These are phyloP conservation scores for Odontomyia ornata DNA, from an alignment of 2,888 invertebrate species.

Conservation along the genomic window DNA sequence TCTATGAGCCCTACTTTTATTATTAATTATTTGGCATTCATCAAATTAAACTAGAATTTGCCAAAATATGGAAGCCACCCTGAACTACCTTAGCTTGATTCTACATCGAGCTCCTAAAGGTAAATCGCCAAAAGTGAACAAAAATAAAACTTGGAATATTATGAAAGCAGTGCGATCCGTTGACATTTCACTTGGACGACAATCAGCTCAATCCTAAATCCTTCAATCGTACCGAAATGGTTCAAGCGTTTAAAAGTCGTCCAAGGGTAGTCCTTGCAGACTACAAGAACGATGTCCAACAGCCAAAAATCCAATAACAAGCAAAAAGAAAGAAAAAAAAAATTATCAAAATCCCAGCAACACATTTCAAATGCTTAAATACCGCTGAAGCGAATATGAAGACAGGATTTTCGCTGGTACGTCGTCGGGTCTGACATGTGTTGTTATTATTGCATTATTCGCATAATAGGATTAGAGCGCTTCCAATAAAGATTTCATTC, in stretches of 20 bases:
- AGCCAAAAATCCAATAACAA: background rate
- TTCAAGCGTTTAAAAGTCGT: constrained; percentile 22
- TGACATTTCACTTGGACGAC: constrained; percentile 37
- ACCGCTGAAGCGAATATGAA: constrained; percentile 23
- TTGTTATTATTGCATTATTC: constrained; percentile 63
- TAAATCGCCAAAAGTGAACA: constrained; percentile 7
- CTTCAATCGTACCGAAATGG: constrained; percentile 34
- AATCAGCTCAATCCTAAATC: constrained; percentile 35
- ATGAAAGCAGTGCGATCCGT: constrained; percentile 31
- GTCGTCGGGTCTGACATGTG: constrained; percentile 56
- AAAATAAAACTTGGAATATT: constrained; percentile 19
- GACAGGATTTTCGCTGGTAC: constrained; percentile 40
- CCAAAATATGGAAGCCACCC: too few species aligned
- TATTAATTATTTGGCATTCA: too few species aligned
- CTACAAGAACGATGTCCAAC: constrained; percentile 1
- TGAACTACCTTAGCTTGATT: too few species aligned
- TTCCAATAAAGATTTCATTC: constrained; percentile 53
- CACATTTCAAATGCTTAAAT: constrained; percentile 36
- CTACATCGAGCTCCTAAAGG: background rate
- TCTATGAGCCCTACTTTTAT: too few species aligned
- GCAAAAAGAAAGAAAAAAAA: background rate
- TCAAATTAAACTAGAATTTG: too few species aligned
- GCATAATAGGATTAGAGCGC: constrained; percentile 62
- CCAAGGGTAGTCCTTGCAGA: constrained; percentile 19
- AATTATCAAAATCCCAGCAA: background rate